A percentile compares a stretch with the other conserved stretches of the same genome.
These are phyloP conservation scores for Ganaspis sp. DNA, from an alignment of 1,140 invertebrate genomes.

Conservation along the genomic window DNA sequence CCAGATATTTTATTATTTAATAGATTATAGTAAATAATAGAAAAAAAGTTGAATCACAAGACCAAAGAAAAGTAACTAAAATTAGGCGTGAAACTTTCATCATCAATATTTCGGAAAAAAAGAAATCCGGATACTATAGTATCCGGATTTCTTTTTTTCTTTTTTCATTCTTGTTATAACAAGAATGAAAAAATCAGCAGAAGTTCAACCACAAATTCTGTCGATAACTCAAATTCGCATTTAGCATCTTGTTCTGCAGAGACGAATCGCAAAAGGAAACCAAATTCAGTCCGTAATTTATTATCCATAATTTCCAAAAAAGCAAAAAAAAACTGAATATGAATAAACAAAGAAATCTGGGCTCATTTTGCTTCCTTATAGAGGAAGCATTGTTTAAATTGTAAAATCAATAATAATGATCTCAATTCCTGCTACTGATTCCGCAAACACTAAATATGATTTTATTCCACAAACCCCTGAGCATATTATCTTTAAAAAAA, in stretches of 20 bases:
- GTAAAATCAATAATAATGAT: neutral
- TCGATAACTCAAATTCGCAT: neutral
- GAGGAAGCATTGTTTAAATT: too few relatives aligned
- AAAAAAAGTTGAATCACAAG: neutral
- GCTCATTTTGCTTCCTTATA: too few relatives aligned
- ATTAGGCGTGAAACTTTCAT: neutral
- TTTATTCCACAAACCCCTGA: neutral
- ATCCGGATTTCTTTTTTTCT: too few relatives aligned
- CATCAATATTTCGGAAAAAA: neutral
- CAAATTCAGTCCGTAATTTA: neutral
- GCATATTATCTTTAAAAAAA: neutral
- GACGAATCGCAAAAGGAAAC: neutral
- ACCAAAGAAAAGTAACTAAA: neutral
- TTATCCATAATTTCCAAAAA: too few relatives aligned
- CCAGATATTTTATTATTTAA: too few relatives aligned
- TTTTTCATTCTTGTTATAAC: too few relatives aligned
- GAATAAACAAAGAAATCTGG: neutral
- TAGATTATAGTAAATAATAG: too few relatives aligned
- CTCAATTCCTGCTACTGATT: neutral
- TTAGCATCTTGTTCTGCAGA: neutral
- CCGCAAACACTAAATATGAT: neutral
- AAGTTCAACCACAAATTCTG: neutral
- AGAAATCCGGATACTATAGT: too few relatives aligned
- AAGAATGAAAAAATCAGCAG: too few relatives aligned
- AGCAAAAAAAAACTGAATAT: neutral